These are phyloP conservation scores for Xiphorhynchus erythropygius DNA, from an alignment of 2,797 vertebrate genomes.

Conservation along the genomic window DNA sequence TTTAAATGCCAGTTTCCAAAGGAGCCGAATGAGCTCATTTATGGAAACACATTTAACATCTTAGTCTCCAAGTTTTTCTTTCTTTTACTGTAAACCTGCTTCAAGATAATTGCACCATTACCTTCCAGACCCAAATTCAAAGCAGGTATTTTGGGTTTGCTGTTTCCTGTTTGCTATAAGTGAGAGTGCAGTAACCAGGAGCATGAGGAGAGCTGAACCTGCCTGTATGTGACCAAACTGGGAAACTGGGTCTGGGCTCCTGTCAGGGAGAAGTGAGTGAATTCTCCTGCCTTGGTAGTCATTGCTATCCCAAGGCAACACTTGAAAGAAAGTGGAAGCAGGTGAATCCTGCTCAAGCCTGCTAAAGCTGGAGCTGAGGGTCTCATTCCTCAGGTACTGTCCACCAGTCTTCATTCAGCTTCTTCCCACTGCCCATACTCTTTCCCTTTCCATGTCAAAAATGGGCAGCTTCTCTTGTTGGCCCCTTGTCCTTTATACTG, in stretches of 20 bases:
- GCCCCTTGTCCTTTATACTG: accelerated
- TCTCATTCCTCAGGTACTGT: not conserved
- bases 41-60: not conserved
- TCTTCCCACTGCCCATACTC: not conserved
- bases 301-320: not conserved
- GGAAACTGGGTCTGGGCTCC: not conserved
- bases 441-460: not conserved
- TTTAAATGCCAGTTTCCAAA: not conserved
- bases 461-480: not conserved
- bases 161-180: not conserved
- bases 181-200: accelerated
- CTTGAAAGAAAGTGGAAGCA: not conserved
- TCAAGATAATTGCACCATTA: not conserved
- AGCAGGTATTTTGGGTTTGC: not conserved
- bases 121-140: not conserved
- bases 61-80: not conserved
- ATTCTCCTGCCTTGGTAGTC: not conserved
- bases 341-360: not conserved
- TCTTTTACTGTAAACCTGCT: not conserved
- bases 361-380: not conserved
- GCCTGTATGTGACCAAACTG: not conserved
- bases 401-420: not conserved
- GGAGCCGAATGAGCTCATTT: not conserved
- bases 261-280: not conserved
- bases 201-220: not conserved